These are phyloP conservation scores for Gopherus evgoodei DNA, from an alignment of 2,113 vertebrate genomes.

Conservation along the genomic window DNA sequence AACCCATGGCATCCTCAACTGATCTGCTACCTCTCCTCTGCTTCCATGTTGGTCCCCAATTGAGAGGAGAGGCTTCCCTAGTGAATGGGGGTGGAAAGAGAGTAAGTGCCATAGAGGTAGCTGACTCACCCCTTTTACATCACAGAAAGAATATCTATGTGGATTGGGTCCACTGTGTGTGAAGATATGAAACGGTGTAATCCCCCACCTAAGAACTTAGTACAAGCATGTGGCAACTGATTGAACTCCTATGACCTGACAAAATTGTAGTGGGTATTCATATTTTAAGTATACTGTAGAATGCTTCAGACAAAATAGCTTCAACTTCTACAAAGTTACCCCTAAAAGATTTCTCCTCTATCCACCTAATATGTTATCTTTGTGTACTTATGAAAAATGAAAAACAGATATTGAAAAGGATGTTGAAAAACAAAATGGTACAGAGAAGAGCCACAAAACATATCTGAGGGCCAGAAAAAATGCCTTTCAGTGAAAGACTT, in stretches of 20 bases:
- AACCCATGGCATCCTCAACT: neutral
- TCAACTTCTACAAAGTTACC: neutral
- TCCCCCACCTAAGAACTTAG: neutral
- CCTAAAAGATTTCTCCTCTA: neutral
- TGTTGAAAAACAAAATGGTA: neutral
- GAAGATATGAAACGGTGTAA: neutral
- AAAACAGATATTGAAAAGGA: neutral
- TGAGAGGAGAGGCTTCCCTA: no score
- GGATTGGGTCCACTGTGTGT: neutral
- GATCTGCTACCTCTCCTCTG: neutral
- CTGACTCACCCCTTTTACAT: neutral
- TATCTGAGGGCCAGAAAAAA: neutral
- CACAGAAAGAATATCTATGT: neutral
- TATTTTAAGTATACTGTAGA: neutral
- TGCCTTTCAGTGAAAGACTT: neutral
- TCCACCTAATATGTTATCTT: neutral
- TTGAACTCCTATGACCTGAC: neutral
- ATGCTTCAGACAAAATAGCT: neutral
- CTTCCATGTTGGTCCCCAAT: neutral
- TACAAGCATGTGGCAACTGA: neutral
- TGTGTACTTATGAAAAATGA: neutral
- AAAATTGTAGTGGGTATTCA: fast-evolving
- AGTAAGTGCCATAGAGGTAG: neutral
- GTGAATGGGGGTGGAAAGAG: neutral
- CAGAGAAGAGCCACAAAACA: neutral